phyloP scores from a whole-genome alignment of 1,140 invertebrate species.

The Aradophagus sp. region DNA sequence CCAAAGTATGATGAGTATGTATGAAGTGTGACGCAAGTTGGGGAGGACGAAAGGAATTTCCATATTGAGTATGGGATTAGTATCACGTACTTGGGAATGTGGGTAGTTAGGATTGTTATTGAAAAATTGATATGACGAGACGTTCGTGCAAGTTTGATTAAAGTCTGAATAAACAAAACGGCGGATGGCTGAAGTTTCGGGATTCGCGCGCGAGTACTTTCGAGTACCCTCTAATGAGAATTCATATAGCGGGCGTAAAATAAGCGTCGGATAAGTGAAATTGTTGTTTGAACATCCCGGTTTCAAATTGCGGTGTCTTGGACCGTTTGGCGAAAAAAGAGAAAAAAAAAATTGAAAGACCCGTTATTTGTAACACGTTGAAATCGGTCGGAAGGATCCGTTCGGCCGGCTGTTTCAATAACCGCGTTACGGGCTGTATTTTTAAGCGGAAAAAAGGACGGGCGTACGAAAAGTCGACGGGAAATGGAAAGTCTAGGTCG shows the following conservation, averaged over 20 bases:
- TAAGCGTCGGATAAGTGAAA: constrained; percentile 28
- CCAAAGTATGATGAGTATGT: constrained; percentile 53
- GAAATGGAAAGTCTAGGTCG: not conserved
- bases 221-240: constrained; percentile 28
- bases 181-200: constrained; percentile 15
- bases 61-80: constrained; percentile 55
- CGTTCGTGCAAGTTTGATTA: constrained; percentile 46
- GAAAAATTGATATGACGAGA: constrained; percentile 52
- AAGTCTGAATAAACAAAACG: constrained; percentile 53
- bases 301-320: not conserved
- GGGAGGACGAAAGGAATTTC: constrained; percentile 47
- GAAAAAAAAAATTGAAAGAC: not conserved
- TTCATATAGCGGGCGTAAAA: constrained; percentile 8
- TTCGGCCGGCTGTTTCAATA: too few relatives aligned
- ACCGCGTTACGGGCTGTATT: constrained; percentile 3
- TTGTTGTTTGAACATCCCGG: constrained; percentile 35
- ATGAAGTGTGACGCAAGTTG: constrained; percentile 50
- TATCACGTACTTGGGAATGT: constrained; percentile 51
- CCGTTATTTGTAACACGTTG: constrained; percentile 16
- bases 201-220: constrained; percentile 29
- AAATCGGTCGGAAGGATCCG: constrained; percentile 7
- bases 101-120: constrained; percentile 51
- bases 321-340: not conserved
- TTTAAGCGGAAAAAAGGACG: constrained; percentile 5
- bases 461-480: not conserved